Percentiles rank a stretch among this genome's conserved stretches.
Evolutionary conservation across 1,140 invertebrate species (phyloP).

Genomic region (Trichomalopsis sarcophagae): DNA sequence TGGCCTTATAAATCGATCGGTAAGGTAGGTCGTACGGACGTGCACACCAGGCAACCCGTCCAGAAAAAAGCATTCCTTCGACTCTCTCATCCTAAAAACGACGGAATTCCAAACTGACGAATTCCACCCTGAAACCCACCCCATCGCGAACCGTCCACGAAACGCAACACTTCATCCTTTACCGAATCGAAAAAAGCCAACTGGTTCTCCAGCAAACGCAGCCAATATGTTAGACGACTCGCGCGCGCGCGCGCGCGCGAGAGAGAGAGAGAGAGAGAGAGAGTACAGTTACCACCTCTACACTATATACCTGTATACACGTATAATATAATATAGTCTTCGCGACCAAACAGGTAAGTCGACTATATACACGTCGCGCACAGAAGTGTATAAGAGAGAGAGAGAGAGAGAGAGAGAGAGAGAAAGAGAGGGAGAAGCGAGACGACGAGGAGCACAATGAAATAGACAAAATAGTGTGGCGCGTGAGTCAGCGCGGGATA

Average conservation of each 20-base stretch:
- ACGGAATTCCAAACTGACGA: no score
- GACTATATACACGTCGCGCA: not conserved
- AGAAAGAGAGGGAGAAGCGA: slow-evolving; percentile 15
- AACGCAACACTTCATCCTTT: not conserved
- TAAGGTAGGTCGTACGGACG: not conserved
- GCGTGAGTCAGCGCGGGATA: slow-evolving; percentile 21
- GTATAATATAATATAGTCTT: not conserved
- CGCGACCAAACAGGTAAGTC: not conserved
- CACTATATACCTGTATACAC: not conserved
- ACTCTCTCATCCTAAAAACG: not conserved
- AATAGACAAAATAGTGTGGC: slow-evolving; percentile 26
- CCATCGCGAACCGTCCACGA: not conserved
- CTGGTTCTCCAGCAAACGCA: not conserved
- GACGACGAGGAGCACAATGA: not conserved
- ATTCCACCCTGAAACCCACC: no score
- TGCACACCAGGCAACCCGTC: not conserved
- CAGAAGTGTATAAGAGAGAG: not conserved
- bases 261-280: no score
- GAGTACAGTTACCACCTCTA: not conserved
- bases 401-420: slow-evolving; percentile 37
- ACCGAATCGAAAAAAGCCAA: not conserved
- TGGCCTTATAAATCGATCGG: slow-evolving; percentile 2
- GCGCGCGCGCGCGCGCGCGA: no score
- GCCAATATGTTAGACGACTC: slow-evolving; percentile 20
- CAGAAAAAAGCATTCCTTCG: not conserved